phyloP scores from a whole-genome alignment of 2,888 invertebrate genomes.

The Neoascia interrupta region DNA sequence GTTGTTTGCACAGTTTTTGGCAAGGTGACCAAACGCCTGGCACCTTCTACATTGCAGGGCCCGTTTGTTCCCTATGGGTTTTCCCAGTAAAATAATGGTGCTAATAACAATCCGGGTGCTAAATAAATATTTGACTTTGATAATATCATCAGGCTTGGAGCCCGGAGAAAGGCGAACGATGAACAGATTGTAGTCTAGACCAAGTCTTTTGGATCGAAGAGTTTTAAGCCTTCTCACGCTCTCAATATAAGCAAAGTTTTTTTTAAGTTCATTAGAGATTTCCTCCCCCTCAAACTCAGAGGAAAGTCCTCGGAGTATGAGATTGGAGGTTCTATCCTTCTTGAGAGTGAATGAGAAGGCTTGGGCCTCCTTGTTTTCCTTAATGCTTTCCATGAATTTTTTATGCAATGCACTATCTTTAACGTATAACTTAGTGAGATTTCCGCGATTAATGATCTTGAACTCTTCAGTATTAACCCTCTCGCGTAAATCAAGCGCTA shows the following conservation, averaged over 20 bases:
- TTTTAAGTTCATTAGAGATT: background rate
- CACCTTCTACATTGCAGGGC: background rate
- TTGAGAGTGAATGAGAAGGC: constrained; percentile 1
- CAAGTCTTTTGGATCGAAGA: background rate
- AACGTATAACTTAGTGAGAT: no score
- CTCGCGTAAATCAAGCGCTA: no score
- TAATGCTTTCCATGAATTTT: no score
- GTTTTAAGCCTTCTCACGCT: background rate
- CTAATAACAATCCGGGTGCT: background rate
- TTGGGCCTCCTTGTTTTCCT: background rate
- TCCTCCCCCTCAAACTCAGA: background rate
- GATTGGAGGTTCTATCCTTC: background rate
- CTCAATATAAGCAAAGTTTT: background rate
- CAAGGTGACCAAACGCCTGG: no score
- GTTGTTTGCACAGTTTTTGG: no score
- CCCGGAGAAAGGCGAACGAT: background rate
- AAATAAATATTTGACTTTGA: background rate
- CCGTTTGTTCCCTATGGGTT: background rate
- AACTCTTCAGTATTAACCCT: no score
- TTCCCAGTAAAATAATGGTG: no score
- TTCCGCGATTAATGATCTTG: no score
- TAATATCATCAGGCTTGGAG: background rate
- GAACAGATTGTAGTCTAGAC: background rate
- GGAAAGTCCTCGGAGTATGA: background rate
- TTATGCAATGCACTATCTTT: no score